Percentiles rank a stretch among this genome's conserved stretches.
Conservation (phyloP, 2,113 vertebrate genomes). For the Semnopithecus entellus region DNA sequence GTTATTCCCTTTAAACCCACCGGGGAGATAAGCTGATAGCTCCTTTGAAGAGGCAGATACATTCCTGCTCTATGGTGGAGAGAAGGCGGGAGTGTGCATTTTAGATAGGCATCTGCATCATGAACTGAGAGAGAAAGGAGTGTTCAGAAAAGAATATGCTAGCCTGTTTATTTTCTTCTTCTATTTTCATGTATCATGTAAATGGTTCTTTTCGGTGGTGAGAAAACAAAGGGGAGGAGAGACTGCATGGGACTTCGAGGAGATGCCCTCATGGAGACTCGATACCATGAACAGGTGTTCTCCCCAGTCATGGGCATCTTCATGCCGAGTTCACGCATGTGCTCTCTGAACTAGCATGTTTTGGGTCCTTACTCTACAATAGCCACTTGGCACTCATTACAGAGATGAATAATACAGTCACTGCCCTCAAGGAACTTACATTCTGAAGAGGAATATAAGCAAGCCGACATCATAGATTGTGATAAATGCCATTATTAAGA, state of each 20-base stretch:
- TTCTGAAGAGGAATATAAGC: not conserved
- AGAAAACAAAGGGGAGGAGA: not conserved
- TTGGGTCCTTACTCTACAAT: not conserved
- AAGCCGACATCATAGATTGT: not conserved
- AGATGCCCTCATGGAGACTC: not conserved
- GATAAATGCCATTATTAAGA: not conserved
- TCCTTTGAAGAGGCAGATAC: not conserved
- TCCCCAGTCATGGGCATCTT: too few species aligned
- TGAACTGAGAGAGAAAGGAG: not conserved
- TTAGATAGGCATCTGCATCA: not conserved
- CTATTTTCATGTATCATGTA: not conserved
- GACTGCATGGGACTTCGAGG: too few species aligned
- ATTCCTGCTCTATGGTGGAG: not conserved
- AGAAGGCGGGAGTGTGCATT: not conserved
- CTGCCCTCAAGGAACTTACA: not conserved
- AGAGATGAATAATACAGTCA: not conserved
- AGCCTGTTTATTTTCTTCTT: not conserved
- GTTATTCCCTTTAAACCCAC: not conserved
- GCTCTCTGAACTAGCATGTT: not conserved
- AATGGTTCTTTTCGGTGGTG: not conserved
- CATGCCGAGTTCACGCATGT: rapidly evolving
- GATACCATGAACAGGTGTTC: rapidly evolving
- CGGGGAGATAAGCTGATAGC: not conserved
- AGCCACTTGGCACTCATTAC: not conserved
- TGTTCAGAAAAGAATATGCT: not conserved